Percentiles rank a stretch among this genome's conserved stretches.
phyloP scores from a whole-genome alignment of 2,113 vertebrate species.

The Austrofundulus limnaeus region DNA sequence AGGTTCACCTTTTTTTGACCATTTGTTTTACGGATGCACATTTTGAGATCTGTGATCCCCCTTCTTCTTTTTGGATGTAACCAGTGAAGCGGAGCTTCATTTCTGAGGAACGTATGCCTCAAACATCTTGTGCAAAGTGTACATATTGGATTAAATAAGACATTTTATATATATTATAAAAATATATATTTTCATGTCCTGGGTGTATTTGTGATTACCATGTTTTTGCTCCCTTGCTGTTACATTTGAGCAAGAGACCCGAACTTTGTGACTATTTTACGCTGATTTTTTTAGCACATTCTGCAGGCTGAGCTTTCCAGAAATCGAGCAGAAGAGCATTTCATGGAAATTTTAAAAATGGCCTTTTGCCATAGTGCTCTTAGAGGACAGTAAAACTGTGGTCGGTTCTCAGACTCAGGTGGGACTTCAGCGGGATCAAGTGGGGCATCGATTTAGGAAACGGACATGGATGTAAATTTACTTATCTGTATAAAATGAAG shows the following conservation, averaged over 20 bases:
- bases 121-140: constrained; percentile 90
- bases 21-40: constrained; percentile 49
- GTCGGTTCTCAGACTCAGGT: constrained; percentile 6
- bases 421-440: constrained; percentile 27
- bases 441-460: constrained; percentile 35
- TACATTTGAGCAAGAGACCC: constrained; percentile 68
- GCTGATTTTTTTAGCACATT: constrained; percentile 57
- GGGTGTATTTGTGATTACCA: constrained; percentile 83
- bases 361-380: constrained; percentile 65
- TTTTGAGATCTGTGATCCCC: constrained; percentile 31
- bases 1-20: constrained; percentile 14
- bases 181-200: constrained; percentile 83
- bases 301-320: constrained; percentile 59
- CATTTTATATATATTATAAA: constrained; percentile 81
- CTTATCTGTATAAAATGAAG: constrained; percentile 43
- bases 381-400: constrained; percentile 25
- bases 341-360: constrained; percentile 43
- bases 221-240: constrained; percentile 82
- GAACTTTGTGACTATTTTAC: constrained; percentile 52
- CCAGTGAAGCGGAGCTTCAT: constrained; percentile 77
- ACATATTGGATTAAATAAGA: constrained; percentile 88
- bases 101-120: constrained; percentile 62
- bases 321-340: constrained; percentile 43
- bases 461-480: constrained; percentile 71
- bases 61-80: constrained; percentile 52